Conservation (phyloP, 2,113 vertebrate genomes). For the Caloenas nicobarica region DNA sequence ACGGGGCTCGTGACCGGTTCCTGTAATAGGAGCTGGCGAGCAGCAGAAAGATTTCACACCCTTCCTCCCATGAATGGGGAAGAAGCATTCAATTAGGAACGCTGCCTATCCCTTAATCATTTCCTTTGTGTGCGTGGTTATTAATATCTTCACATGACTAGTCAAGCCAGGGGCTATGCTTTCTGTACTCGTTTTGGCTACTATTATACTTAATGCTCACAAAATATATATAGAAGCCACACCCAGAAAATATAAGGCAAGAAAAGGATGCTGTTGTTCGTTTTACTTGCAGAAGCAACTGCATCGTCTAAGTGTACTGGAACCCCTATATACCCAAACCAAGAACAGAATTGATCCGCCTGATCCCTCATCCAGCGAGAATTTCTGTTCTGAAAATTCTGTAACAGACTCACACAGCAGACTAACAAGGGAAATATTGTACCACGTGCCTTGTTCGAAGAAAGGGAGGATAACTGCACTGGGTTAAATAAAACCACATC, state of each 20-base stretch:
- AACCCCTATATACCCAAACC: neutral
- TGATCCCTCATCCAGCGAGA: neutral
- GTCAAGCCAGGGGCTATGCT: slow-evolving; percentile 24
- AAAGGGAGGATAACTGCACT: neutral
- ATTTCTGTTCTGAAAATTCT: neutral
- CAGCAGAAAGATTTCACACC: slow-evolving; percentile 21
- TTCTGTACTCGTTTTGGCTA: neutral
- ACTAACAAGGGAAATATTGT: neutral
- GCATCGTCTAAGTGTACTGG: neutral
- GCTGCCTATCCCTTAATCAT: slow-evolving; percentile 3
- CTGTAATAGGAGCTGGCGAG: slow-evolving; percentile 4
- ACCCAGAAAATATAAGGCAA: neutral
- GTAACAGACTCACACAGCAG: neutral
- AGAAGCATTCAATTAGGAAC: slow-evolving; percentile 20
- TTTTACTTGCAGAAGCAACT: neutral
- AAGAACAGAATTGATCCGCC: too few relatives aligned
- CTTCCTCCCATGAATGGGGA: slow-evolving; percentile 20
- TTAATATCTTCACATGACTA: slow-evolving; percentile 11
- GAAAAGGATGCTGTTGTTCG: neutral
- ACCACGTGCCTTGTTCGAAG: neutral
- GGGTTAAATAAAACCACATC: neutral
- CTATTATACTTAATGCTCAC: neutral
- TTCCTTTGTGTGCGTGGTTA: slow-evolving; percentile 19
- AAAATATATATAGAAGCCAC: neutral
- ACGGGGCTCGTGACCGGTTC: neutral